Evolutionary conservation across 2,797 vertebrate species (phyloP).

Genomic region (Poeciliopsis infans): DNA sequence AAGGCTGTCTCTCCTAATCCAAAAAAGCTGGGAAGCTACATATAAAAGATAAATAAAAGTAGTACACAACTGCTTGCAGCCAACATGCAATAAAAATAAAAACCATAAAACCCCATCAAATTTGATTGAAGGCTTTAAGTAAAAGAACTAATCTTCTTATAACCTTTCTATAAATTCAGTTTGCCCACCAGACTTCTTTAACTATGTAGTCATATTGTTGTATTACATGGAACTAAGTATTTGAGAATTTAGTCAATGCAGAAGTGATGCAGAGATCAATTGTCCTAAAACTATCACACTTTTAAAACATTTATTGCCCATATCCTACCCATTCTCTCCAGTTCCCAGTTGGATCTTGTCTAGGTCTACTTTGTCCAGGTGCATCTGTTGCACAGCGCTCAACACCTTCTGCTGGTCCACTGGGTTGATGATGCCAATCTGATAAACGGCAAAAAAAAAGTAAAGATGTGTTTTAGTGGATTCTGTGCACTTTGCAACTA

Average conservation of each 20-base stretch:
- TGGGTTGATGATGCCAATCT: constrained; percentile 87
- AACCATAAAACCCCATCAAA: background rate
- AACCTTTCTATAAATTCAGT: background rate
- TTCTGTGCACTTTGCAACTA: background rate
- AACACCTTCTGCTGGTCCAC: constrained; percentile 87
- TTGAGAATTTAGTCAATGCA: background rate
- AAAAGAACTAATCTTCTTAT: background rate
- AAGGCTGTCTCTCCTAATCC: background rate
- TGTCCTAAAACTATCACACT: background rate
- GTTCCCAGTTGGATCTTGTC: constrained; percentile 77
- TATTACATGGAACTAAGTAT: background rate
- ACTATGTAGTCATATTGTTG: background rate
- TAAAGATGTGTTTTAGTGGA: background rate
- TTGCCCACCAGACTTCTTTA: background rate
- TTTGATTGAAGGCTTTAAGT: background rate
- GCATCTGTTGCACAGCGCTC: constrained; percentile 82
- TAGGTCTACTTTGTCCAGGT: constrained; percentile 83
- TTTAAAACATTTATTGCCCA: background rate
- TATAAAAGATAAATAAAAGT: background rate
- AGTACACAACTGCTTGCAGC: background rate
- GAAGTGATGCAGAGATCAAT: background rate
- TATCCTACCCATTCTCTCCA: constrained; percentile 84
- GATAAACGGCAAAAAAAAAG: background rate
- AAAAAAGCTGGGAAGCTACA: background rate
- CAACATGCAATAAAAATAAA: background rate